Base-by-base conservation (phyloP, 2,888 invertebrate genomes). In the Emesis furor region DNA sequence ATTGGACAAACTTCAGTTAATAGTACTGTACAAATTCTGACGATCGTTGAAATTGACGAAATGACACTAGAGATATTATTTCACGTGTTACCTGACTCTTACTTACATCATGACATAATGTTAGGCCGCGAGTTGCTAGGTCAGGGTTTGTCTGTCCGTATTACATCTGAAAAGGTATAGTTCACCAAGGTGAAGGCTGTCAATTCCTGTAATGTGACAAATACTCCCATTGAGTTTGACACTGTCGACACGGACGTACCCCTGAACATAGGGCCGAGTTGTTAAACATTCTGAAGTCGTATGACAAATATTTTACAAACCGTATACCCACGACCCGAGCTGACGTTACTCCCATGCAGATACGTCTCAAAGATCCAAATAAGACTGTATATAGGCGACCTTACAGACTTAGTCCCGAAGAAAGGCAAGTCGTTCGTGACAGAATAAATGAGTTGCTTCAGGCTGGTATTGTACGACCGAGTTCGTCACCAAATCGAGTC, bases 1-100 rank as follows among this genome's bases (percentile, higher is more conserved):
- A 82, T 85, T 24, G 79, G 87, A 14, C 65, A 79, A 68, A 37
- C 62, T 0, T 39, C 71, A 35, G 76, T 82, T 39, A 65, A 35
- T 42, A 79, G 85, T 69, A 81, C 71, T 2, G 51, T 39, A 72
- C 84, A 84, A 68, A 81, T 85, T 55, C 55, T n/a, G n/a, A n/a
- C 55, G 3, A 2, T 3, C 6, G n/a, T 55, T 55, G 55, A 55
- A 3, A 55, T 14, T 24, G 35, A 73, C 3, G 35, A 51, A 14
- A 32, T 55, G 14, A 32, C 51, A 1, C 3, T 73, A 55, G 55
- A 24, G 24, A 24, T 24, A 24, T 24, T 24, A 24, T 24, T 24
- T 24, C 24, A 24, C 24, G 24, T 24, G 24, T 55, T 55, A 55
- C 17, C 55, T 10, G 55, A 55, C 10, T 10, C 2, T 55, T n/a